A percentile compares a stretch with the other conserved stretches of the same genome.
phyloP scores from a whole-genome alignment of 2,113 vertebrate genomes.

The Gobiocypris rarus region DNA sequence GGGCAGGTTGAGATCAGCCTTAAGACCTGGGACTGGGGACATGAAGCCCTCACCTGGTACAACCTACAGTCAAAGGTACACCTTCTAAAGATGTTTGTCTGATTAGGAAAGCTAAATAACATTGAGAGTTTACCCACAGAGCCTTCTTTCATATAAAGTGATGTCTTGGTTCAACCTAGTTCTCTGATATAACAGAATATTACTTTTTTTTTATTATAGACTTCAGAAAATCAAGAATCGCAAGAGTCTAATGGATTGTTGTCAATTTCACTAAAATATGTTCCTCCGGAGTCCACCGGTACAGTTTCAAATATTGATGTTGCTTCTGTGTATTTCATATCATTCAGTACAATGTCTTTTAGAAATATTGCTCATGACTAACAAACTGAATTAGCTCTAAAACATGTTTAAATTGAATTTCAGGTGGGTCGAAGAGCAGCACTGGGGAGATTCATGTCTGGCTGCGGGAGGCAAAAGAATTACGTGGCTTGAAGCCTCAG shows the following conservation, averaged over 20 bases:
- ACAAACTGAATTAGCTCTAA: not conserved
- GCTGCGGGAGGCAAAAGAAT: constrained; percentile 57
- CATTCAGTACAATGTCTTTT: not conserved
- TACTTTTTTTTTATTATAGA: constrained; percentile 37
- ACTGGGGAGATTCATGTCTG: constrained; percentile 60
- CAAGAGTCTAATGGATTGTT: constrained; percentile 51
- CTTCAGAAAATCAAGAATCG: constrained; percentile 41
- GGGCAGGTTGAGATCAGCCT: constrained; percentile 63
- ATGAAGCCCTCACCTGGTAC: constrained; percentile 61
- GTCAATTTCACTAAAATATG: constrained; percentile 60
- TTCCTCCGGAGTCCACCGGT: constrained; percentile 52
- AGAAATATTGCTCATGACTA: not conserved
- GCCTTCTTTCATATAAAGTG: not conserved
- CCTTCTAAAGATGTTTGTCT: not conserved
- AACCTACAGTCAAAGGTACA: constrained; percentile 62
- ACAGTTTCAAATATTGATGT: constrained; percentile 7
- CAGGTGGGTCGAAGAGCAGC: constrained; percentile 51
- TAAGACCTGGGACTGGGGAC: constrained; percentile 61
- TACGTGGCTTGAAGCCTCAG: constrained; percentile 53
- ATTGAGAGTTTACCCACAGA: not conserved
- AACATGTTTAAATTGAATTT: not conserved
- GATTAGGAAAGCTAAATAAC: not conserved
- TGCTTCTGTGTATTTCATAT: not conserved
- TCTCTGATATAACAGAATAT: not conserved
- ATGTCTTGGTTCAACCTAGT: not conserved